Evolutionary conservation across 2,888 invertebrate species (phyloP), one percentile per base, ranked within the genome.

Genomic region (Microdon myrmicae): DNA sequence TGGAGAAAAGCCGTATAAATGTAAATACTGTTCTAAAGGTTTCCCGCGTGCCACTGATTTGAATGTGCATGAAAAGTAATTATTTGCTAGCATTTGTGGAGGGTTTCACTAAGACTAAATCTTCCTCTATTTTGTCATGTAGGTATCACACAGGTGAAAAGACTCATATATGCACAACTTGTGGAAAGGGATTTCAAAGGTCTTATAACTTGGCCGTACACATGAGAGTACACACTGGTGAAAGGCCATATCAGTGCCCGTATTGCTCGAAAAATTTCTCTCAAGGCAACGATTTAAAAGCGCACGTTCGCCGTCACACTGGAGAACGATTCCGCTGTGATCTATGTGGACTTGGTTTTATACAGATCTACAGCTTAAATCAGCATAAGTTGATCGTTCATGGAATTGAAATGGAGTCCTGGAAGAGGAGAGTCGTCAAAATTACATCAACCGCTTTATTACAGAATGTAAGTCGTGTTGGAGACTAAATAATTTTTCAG

Each of bases 1-100:
- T 2, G 85, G 85, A 3, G 84, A 85, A 68, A 85, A 85, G 68
- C 85, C 84, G 0, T 85, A 83, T 70, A 84, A 84, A 71, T 85
- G 85, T 68, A 82, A 82, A 70, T 85, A 78, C 71, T 85, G 85
- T 67, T 81, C 81, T 37, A 84, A 85, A 75, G 84, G 79, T 26
- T 85, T 85, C 69, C 84, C 85, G 3, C 75, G 85, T 20, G 82
- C 83, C 4, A 85, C 85, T 2, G 85, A 85, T 75, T 75, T 85
- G 26, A 84, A 83, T 49, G 84, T 84, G 1, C 85, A 85, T 64
- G 84, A 84, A 71, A 75, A 84, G 71, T 85, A 81, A 67, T 71
- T 68, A n/a, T 7, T n/a, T 3, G 23, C 4, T 19, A 6, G 1
- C 12, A 2, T 29, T 14, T 22, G 3, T 13, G 4, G 2, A 19